Evolutionary conservation across 2,113 vertebrate species (phyloP).

Genomic region (Cygnus atratus): DNA sequence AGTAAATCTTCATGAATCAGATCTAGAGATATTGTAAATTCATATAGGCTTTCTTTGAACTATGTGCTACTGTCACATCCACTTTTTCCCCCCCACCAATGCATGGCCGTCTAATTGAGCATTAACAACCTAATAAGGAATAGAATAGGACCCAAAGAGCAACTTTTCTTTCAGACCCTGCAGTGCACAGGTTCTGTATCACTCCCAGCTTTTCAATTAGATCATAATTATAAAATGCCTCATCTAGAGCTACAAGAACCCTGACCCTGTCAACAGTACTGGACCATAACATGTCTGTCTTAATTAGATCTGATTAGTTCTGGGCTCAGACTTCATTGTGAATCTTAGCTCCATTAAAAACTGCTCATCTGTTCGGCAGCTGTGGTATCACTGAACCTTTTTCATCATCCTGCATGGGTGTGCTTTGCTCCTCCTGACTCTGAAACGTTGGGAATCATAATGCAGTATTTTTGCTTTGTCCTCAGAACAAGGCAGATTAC

Average conservation of each 20-base stretch:
- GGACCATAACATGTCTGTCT: constrained; percentile 78
- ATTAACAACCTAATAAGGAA: constrained; percentile 70
- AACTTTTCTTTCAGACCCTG: constrained; percentile 56
- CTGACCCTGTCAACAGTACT: constrained; percentile 69
- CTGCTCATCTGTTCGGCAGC: constrained; percentile 77
- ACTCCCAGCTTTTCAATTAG: constrained; percentile 84
- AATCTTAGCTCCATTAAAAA: constrained; percentile 38
- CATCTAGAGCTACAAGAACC: constrained; percentile 77
- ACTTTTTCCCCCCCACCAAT: background rate
- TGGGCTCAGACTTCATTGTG: constrained; percentile 70
- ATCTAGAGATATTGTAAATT: background rate
- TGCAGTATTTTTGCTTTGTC: background rate
- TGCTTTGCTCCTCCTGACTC: background rate
- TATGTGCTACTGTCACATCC: background rate
- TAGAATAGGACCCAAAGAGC: constrained; percentile 52
- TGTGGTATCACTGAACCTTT: constrained; percentile 40
- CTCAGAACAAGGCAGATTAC: background rate
- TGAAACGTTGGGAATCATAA: background rate
- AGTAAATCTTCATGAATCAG: background rate
- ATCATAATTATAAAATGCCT: constrained; percentile 82
- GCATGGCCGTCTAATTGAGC: constrained; percentile 68
- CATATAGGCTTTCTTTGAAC: background rate
- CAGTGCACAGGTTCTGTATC: constrained; percentile 71
- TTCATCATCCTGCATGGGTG: constrained; percentile 17
- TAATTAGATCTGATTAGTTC: constrained; percentile 86